Base-by-base conservation (phyloP, 2,797 vertebrate genomes). In the Gadopsis bispinosus region DNA sequence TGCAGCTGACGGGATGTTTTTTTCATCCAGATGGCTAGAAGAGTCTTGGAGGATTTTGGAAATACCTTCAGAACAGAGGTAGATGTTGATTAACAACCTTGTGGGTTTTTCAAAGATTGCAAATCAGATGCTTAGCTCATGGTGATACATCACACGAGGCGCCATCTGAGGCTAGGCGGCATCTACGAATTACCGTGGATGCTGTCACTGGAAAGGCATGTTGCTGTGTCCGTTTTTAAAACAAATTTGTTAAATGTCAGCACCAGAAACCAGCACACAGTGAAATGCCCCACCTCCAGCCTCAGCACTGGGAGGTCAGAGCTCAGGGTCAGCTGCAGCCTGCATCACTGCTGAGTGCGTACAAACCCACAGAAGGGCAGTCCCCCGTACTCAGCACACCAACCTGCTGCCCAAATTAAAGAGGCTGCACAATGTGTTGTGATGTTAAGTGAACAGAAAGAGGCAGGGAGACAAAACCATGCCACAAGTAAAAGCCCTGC, bases 401-500 rank as follows among this genome's bases (percentile, higher is more conserved):
- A 73, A 51, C 69, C 47, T 39, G 43, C 75, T 56, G 70, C 68
- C 60, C 39, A 77, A 89, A 84, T 69, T 54, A 80, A 56, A 83
- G 48, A 50, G 37, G 41, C 54, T 37, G 8, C 70, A 54, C 58
- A 66, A 29, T 79, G 39, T 65, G 48, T 76, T 71, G 68, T 78
- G 74, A 76, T 77, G 53, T 81, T 66, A 79, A 87, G 60, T 69
- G 54, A 81, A 55, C 29, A 64, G 56, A 83, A 64, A 77, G 43
- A 73, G 20, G 53, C 71, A 79, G 67, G 31, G 47, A 69, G 73
- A 79, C 54, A 60, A 69, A 84, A 75, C 73, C 6, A 14, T 2
- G 59, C 66, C 37, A 4, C 20, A 76, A 69, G 72, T 75, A 61
- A 83, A 86, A 77, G 22, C 47, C 71, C 47, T 55, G 45, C 20